Percentiles rank a stretch among this genome's conserved stretches.
Conservation (phyloP, 2,113 vertebrate genomes). For the Sigmodon hispidus region DNA sequence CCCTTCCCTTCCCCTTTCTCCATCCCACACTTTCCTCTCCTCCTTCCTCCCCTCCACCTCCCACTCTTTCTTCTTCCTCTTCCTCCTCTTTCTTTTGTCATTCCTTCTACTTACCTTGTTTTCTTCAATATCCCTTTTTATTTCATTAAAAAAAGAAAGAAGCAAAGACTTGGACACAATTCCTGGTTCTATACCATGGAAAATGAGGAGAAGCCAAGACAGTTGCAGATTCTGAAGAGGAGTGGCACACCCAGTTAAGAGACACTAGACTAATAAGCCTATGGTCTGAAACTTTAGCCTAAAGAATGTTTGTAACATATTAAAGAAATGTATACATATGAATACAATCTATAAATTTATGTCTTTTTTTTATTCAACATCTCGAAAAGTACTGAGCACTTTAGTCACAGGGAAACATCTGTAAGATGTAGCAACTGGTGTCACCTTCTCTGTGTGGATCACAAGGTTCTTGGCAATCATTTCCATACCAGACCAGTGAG, state of each 20-base stretch:
- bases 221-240: background rate
- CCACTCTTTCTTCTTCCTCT: background rate
- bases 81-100: background rate
- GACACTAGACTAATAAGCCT: background rate
- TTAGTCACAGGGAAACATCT: constrained; percentile 49
- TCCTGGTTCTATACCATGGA: background rate
- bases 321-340: background rate
- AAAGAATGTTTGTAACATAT: background rate
- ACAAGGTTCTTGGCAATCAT: constrained; percentile 58
- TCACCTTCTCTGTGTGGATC: constrained; percentile 50
- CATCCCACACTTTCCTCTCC: fast-evolving
- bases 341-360: background rate
- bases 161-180: background rate
- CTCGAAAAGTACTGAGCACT: constrained; percentile 11
- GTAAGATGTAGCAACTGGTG: constrained; percentile 19
- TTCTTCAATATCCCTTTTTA: background rate
- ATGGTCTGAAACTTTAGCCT: background rate
- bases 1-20: fast-evolving
- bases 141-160: background rate
- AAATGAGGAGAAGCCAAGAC: background rate
- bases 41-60: fast-evolving
- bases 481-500: constrained; percentile 49
- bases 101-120: background rate
- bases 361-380: background rate
- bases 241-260: background rate